Evolutionary conservation across 2,113 vertebrate species (phyloP), one percentile per base, ranked within the genome.

Genomic region (Tiliqua scincoides): DNA sequence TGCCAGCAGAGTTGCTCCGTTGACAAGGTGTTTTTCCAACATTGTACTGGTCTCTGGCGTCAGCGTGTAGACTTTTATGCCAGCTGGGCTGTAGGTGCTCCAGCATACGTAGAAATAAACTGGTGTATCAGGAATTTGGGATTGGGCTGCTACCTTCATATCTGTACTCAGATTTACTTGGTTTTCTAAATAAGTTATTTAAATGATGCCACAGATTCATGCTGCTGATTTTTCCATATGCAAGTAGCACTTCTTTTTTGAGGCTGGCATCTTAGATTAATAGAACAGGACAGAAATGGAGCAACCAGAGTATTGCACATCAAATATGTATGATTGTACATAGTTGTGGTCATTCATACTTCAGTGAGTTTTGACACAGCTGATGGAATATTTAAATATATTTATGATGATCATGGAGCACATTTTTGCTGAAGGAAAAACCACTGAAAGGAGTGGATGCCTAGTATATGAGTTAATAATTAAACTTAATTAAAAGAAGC

Each of bases 331-430:
- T 43, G 65, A 25, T 75, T 91, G 82, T 0, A 43, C 78, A 61
- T 86, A 2, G 52, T 71, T 87, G 82, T 82, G 11, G 17, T 80
- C 30, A 23, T 79, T 83, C 83, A 15, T 62, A 80, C 85, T 79
- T 67, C 4, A 79, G 67, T 71, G 84, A 87, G 68, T 25, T n/a
- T 74, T 81, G 7, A 68, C 84, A 73, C 72, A 40, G 79, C 77
- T 35, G 1, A 43, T 77, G 87, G 77, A 84, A 20, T 83, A 62
- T 72, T 90, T 85, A 68, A 79, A 25, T 88, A 27, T 25, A 86
- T 23, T 30, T 67, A 82, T 48, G 63, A 76, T 35, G 80, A 6
- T 6, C 27, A 27, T 85, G 40, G 35, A 57, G 23, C 62, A 65
- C 7, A 35, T 74, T 4, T 14, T 23, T 52, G 10, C 52, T 30